Evolutionary conservation across 2,888 invertebrate genomes (phyloP), one percentile per base, ranked within the genome.

Genomic region (Helleia helle): DNA sequence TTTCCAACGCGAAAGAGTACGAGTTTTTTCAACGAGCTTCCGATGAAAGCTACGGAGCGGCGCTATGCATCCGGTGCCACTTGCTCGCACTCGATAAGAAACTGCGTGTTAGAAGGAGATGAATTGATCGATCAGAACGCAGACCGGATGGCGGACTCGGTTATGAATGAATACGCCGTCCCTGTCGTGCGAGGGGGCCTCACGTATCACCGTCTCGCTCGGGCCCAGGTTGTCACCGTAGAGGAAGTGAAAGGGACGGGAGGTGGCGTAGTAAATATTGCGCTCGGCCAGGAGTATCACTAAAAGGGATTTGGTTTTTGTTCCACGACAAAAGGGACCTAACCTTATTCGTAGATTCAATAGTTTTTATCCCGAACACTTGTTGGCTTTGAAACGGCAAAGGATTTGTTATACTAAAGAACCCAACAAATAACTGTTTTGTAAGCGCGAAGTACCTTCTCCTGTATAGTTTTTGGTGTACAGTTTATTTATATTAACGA

Each of bases 191-290:
- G 43, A 45, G 50, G 48, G 48, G 18, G 52, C 51, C 58, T 59
- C 52, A 54, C 59, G 58, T 65, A 59, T 52, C 55, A 52, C 43
- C 49, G 59, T 76, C 77, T 72, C 79, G 58, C 60, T 77, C 71
- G 54, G 49, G 50, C 71, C 55, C 79, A 76, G 74, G 83, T 81
- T 81, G 83, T 76, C 80, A 73, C 64, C 68, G 69, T 72, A 71
- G 71, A 83, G 84, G 84, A 83, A 84, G 84, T 81, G 84, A 84
- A 81, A 83, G 84, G 83, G 84, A 79, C 83, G 66, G 71, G 76
- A 71, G 65, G 71, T 70, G 65, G 65, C 71, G 83, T 84, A 84
- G 84, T 84, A 83, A 83, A 84, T 79, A 84, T 83, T 77, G 84
- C 71, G 73, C 62, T 72, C 63, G 55, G 63, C 70, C 66, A 65